phyloP scores from a whole-genome alignment of 2,797 vertebrate species.

The Sarcophilus harrisii region DNA sequence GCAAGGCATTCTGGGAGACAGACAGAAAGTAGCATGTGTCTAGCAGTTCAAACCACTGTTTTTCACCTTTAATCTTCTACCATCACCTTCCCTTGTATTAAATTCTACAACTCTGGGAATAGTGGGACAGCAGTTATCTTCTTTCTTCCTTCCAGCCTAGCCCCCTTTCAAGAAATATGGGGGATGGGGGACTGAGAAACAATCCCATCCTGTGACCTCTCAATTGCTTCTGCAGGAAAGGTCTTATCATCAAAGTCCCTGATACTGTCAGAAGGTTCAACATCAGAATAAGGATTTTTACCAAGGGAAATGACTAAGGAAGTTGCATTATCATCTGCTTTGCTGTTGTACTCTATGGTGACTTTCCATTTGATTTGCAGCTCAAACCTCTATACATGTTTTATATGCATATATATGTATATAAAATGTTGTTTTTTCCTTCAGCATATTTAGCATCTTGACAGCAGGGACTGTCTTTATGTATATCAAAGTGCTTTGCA shows the following conservation, averaged over 20 bases:
- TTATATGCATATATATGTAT: neutral
- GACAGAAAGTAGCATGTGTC: neutral
- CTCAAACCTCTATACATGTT: neutral
- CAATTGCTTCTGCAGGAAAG: neutral
- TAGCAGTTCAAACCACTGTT: neutral
- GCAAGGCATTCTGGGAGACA: neutral
- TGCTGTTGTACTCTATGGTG: neutral
- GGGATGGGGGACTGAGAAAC: neutral
- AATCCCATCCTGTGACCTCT: neutral
- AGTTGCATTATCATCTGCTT: neutral
- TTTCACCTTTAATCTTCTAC: neutral
- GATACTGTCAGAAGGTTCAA: neutral
- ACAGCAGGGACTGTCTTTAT: neutral
- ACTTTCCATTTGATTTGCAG: neutral
- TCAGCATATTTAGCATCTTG: neutral
- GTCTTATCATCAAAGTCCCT: neutral
- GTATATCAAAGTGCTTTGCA: neutral
- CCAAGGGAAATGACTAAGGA: neutral
- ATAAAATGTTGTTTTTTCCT: neutral
- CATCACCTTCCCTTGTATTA: neutral
- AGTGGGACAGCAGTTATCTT: neutral
- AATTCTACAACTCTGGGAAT: neutral
- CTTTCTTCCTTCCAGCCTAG: neutral
- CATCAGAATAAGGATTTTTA: neutral
- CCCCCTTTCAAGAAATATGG: neutral